These are phyloP conservation scores for Busseola fusca DNA, from an alignment of 2,888 invertebrate genomes.

Conservation along the genomic window DNA sequence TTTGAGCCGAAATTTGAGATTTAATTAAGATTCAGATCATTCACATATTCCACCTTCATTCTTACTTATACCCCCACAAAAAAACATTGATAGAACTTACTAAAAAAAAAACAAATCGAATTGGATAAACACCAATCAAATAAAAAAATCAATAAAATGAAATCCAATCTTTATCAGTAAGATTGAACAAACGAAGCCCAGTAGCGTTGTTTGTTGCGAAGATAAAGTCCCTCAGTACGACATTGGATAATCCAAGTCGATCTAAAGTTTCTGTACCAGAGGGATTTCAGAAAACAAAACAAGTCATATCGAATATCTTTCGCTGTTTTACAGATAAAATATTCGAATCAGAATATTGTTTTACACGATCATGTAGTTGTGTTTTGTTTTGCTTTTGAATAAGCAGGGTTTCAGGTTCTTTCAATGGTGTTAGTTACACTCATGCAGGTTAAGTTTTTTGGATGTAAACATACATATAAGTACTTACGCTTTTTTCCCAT, in stretches of 20 bases:
- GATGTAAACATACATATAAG: not conserved
- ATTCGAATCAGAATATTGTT: slow-evolving; percentile 46
- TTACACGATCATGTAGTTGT: slow-evolving; percentile 29
- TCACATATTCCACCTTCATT: not conserved
- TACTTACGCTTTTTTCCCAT: not conserved
- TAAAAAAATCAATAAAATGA: slow-evolving; percentile 17
- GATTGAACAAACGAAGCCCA: slow-evolving; percentile 21
- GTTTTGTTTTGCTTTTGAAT: slow-evolving; percentile 13
- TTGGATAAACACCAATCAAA: slow-evolving; percentile 4
- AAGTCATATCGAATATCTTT: slow-evolving; percentile 50
- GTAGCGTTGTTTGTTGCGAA: slow-evolving; percentile 32
- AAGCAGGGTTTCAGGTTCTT: not conserved
- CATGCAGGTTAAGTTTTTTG: not conserved
- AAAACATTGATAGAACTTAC: not conserved
- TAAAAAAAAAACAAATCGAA: not conserved
- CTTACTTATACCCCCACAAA: not conserved
- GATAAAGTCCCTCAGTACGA: slow-evolving; percentile 37
- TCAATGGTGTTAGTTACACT: not conserved
- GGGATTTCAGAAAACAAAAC: slow-evolving; percentile 51
- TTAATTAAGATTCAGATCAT: too few relatives aligned
- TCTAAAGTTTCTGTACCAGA: slow-evolving; percentile 52
- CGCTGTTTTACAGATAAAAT: slow-evolving; percentile 36
- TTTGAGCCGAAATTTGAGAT: too few relatives aligned
- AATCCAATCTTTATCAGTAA: slow-evolving; percentile 35
- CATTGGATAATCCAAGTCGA: slow-evolving; percentile 51